phyloP scores from a whole-genome alignment of 2,888 invertebrate genomes.

The Parascotia fuliginaria region DNA sequence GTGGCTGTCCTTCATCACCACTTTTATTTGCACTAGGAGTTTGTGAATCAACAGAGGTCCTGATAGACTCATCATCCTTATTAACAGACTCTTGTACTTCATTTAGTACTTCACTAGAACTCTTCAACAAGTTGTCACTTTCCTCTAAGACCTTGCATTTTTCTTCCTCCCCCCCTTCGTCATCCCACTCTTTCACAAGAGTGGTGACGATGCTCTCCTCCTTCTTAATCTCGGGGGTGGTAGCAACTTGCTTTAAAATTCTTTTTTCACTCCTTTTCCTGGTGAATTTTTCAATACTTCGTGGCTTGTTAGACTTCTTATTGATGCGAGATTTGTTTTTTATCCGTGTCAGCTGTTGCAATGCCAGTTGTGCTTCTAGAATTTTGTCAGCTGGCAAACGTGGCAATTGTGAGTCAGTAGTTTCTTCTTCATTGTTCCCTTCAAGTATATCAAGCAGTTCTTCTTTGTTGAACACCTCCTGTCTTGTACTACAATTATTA shows the following conservation, averaged over 20 bases:
- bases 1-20: constrained; percentile 66
- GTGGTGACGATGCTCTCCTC: constrained; percentile 77
- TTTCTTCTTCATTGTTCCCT: constrained; percentile 66
- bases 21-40: constrained; percentile 52
- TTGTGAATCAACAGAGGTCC: constrained; percentile 54
- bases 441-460: constrained; percentile 77
- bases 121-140: constrained; percentile 39
- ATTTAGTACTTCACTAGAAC: constrained; percentile 42
- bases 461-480: constrained; percentile 80
- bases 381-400: constrained; percentile 43
- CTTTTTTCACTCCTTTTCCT: constrained; percentile 38
- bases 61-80: constrained; percentile 47
- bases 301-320: constrained; percentile 34
- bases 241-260: constrained; percentile 10
- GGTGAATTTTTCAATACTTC: constrained; percentile 34
- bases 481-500: constrained; percentile 64
- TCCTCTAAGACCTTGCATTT: constrained; percentile 45
- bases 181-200: constrained; percentile 84
- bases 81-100: constrained; percentile 40
- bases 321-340: constrained; percentile 30
- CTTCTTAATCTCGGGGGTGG: constrained; percentile 34
- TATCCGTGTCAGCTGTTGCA: constrained; percentile 70
- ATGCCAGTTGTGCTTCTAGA: constrained; percentile 67
- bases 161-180: constrained; percentile 67
- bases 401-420: constrained; percentile 36